Evolutionary conservation across 2,888 invertebrate genomes (phyloP).

Genomic region (Fissipunctia ypsillon): DNA sequence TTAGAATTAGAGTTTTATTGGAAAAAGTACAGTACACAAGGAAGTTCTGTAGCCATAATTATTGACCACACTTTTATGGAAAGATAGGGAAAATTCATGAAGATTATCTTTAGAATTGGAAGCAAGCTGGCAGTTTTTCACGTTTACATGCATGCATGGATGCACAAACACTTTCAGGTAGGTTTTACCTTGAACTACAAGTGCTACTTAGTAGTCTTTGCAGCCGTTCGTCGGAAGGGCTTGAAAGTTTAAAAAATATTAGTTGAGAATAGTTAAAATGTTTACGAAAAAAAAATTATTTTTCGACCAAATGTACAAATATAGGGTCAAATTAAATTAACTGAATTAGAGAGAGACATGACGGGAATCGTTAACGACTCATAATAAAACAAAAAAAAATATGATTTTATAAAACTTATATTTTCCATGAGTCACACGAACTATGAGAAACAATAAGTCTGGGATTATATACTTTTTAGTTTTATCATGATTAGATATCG

Average conservation of each 20-base stretch:
- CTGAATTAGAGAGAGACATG: too few relatives aligned
- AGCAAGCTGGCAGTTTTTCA: conserved; percentile 49
- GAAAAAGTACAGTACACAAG: conserved; percentile 2
- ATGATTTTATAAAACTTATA: not conserved
- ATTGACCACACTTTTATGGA: conserved; percentile 4
- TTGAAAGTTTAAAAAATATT: conserved; percentile 47
- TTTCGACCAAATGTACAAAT: not conserved
- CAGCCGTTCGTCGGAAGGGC: conserved; percentile 51
- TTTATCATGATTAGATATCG: not conserved
- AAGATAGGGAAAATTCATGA: conserved; percentile 10
- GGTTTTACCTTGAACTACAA: conserved; percentile 45
- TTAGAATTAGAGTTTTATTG: not conserved
- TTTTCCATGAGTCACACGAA: not conserved
- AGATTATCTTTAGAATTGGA: conserved; percentile 16
- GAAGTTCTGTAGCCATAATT: not conserved
- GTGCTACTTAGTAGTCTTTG: conserved; percentile 42
- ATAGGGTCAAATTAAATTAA: not conserved
- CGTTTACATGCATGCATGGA: conserved; percentile 48
- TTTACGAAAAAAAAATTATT: too few relatives aligned
- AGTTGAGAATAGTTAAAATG: not conserved
- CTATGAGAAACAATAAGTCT: not conserved
- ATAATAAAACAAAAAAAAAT: not conserved
- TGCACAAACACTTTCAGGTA: conserved; percentile 47
- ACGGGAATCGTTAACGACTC: not conserved
- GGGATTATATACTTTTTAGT: not conserved